Conservation (phyloP, 2,113 vertebrate species). For the Phainopepla nitens region DNA sequence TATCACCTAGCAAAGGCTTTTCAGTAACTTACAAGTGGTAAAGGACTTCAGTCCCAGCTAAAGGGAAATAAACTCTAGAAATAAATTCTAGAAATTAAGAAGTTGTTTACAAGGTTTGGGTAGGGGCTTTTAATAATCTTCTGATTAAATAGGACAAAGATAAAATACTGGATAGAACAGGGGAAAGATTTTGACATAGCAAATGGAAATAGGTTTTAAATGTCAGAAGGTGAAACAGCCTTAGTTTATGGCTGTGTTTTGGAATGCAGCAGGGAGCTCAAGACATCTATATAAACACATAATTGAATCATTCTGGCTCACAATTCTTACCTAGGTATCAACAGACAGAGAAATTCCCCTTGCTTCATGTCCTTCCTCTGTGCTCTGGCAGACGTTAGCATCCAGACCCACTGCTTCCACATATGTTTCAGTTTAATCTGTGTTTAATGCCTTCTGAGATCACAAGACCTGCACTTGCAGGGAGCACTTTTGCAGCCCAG, state of each 20-base stretch:
- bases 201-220: background rate
- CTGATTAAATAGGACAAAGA: background rate
- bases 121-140: background rate
- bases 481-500: background rate
- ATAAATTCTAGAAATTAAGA: background rate
- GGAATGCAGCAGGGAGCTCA: background rate
- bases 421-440: fast-evolving
- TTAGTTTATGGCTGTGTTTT: background rate
- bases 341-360: background rate
- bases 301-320: background rate
- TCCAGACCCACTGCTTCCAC: background rate
- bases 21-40: background rate
- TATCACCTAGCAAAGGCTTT: background rate
- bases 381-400: background rate
- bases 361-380: background rate
- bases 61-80: background rate
- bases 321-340: background rate
- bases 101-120: background rate
- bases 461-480: background rate
- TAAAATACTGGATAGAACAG: background rate
- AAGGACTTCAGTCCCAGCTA: background rate
- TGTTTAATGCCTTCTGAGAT: background rate
- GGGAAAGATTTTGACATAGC: background rate
- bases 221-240: background rate
- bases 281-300: background rate